A percentile compares a stretch with the other conserved stretches of the same genome.
phyloP scores from a whole-genome alignment of 1,140 invertebrate genomes.

The Dendroctonus ponderosae region DNA sequence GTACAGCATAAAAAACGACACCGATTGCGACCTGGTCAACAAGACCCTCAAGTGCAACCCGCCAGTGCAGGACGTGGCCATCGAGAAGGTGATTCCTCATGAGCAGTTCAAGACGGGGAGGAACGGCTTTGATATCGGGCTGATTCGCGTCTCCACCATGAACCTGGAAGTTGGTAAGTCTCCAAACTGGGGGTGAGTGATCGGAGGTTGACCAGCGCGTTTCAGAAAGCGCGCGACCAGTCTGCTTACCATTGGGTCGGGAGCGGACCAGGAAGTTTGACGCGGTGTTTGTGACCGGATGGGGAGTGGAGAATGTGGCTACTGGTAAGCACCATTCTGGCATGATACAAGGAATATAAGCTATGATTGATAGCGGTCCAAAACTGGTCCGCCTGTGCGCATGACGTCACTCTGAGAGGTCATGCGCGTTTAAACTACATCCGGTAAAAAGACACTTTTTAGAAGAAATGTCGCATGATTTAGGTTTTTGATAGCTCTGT shows the following conservation, averaged over 20 bases:
- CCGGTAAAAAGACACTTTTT: too few relatives aligned
- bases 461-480: too few relatives aligned
- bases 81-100: slow-evolving; percentile 58
- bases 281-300: slow-evolving; percentile 57
- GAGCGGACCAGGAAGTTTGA: slow-evolving; percentile 40
- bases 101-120: slow-evolving; percentile 53
- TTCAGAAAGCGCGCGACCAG: slow-evolving; percentile 54
- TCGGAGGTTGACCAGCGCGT: slow-evolving; percentile 30
- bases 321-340: slow-evolving; percentile 45
- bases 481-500: too few relatives aligned
- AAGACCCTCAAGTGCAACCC: slow-evolving; percentile 55
- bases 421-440: too few relatives aligned
- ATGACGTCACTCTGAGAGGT: too few relatives aligned
- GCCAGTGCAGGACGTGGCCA: slow-evolving; percentile 58
- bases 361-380: too few relatives aligned
- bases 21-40: slow-evolving; percentile 58
- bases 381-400: too few relatives aligned
- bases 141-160: slow-evolving; percentile 55
- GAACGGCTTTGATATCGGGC: slow-evolving; percentile 61
- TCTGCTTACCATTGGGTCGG: slow-evolving; percentile 58
- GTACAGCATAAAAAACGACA: slow-evolving; percentile 56
- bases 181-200: too few relatives aligned
- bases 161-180: slow-evolving; percentile 25
- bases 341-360: too few relatives aligned
- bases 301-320: slow-evolving; percentile 57